Base-by-base conservation (phyloP, 2,113 vertebrate genomes). In the Cavia porcellus region DNA sequence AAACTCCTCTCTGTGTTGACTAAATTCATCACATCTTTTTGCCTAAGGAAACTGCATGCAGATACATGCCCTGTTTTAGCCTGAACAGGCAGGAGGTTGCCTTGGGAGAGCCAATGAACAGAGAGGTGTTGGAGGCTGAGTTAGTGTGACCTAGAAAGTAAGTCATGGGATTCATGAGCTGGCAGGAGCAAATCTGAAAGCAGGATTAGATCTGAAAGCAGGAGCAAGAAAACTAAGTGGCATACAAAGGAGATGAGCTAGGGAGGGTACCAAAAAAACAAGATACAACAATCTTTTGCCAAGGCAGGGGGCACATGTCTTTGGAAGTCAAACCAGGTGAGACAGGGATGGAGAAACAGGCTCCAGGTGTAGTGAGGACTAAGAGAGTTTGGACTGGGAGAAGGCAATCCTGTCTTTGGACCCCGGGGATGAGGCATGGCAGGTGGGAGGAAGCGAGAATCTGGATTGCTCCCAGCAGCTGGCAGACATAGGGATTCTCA, bases 141-240 rank as follows among this genome's bases (percentile, higher is more conserved):
- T 80, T n/a, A 70, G 52, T 86, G 79, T 86, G 77, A 96, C 66
- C 91, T 57, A 35, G 81, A 94, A 77, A 95, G 66, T 45, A 82
- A 85, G 32, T 66, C 79, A 61, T 8, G 70, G 82, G 62, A 42
- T 24, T 93, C 50, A 3, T 1, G 6, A 66, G 25, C 38, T 82
- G 30, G n/a, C 19, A 28, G 59, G 30, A 72, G 20, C 80, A 57
- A 50, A 70, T 52, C 66, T 50, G 57, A 87, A 95, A 88, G 45
- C 57, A 52, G 50, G 50, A 52, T 52, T 10, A 52, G 50, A 52
- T 52, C 50, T 52, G 6, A 52, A 52, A 8, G 50, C 9, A 72
- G 72, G 20, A 42, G 45, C 22, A 11, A 94, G 24, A 92, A 52
- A 82, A 86, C 12, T 47, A 59, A 52, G 22, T 83, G 35, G 25